Base-by-base conservation (phyloP, 1,140 invertebrate species). In the Babylonia areolata region DNA sequence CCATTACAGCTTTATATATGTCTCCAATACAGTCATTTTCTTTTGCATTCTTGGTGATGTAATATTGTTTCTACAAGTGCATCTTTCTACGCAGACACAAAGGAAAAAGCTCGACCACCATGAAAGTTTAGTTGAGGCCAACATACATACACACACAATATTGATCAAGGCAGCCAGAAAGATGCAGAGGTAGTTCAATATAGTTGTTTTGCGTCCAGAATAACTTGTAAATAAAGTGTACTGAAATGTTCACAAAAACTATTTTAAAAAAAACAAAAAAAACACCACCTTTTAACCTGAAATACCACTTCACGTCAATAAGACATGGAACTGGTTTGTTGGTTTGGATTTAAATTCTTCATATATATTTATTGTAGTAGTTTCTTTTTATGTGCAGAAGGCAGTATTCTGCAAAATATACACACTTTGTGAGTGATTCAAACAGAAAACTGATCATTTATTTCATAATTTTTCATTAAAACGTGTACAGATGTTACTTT, bases 131-230 rank as follows among this genome's bases (percentile, higher is more conserved):
- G 75, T 39, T 28, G 20, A 77, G 37, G 75, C 75, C 75, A 77
- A 79, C 15, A 79, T n/a, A n/a, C n/a, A n/a, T n/a, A n/a, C n/a
- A n/a, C 77, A 54, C 46, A 80, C 78, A 54, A 58, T 40, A 80
- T 39, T 33, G 64, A 84, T 73, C 64, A 84, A 84, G 82, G 82
- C 82, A 84, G 40, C 82, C 20, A 84, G 82, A 73, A 33, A 64
- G 54, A 42, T 71, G 82, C 69, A 46, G 82, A 84, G 82, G 82
- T 84, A 84, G 82, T 39, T 84, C 31, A 75, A 84, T 71, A n/a
- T n/a, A n/a, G n/a, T 69, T 46, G 69, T 20, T 75, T 84, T 73
- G 82, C 82, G 69, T 73, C 82, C 82, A 84, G 40, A 42, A 84
- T n/a, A 35, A 6, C 35, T 77, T 12, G 69, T 9, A 71, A 28